A percentile compares a stretch with the other conserved stretches of the same genome.
Conservation (phyloP, 2,888 invertebrate species). For the Polymixis flavicincta region DNA sequence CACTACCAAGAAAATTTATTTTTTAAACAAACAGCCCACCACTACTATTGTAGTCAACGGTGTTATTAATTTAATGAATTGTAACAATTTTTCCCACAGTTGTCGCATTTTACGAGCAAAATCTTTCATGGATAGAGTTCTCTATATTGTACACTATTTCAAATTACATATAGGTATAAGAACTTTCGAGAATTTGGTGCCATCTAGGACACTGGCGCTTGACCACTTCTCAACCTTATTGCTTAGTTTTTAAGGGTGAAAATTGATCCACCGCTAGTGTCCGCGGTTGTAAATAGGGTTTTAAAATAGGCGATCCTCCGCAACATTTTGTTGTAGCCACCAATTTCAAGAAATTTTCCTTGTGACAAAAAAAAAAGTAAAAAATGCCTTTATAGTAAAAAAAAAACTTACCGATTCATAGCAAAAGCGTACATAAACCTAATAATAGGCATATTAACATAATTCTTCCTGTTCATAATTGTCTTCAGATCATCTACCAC, state of each 20-base stretch:
- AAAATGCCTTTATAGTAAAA: neutral
- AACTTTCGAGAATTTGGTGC: neutral
- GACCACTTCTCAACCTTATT: too few relatives aligned
- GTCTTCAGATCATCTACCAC: conserved; percentile 98
- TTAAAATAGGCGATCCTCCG: neutral
- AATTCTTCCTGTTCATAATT: conserved; percentile 96
- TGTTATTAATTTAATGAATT: conserved; percentile 8
- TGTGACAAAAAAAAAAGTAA: neutral
- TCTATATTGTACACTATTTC: too few relatives aligned
- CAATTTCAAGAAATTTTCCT: too few relatives aligned
- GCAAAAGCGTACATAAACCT: conserved; percentile 99
- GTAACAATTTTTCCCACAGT: too few relatives aligned
- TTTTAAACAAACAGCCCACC: conserved; percentile 21
- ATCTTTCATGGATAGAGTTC: neutral
- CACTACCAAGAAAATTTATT: conserved; percentile 21
- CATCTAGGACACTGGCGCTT: too few relatives aligned
- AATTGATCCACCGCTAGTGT: too few relatives aligned
- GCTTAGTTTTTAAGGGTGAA: too few relatives aligned
- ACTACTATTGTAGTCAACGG: neutral
- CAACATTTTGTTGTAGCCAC: neutral
- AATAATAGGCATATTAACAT: conserved; percentile 97
- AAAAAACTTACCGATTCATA: conserved; percentile 93
- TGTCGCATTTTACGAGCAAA: neutral
- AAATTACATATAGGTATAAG: neutral
- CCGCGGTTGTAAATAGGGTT: neutral